These are phyloP conservation scores for Dryocosmus kuriphilus DNA, from an alignment of 2,888 invertebrate genomes.

Conservation along the genomic window DNA sequence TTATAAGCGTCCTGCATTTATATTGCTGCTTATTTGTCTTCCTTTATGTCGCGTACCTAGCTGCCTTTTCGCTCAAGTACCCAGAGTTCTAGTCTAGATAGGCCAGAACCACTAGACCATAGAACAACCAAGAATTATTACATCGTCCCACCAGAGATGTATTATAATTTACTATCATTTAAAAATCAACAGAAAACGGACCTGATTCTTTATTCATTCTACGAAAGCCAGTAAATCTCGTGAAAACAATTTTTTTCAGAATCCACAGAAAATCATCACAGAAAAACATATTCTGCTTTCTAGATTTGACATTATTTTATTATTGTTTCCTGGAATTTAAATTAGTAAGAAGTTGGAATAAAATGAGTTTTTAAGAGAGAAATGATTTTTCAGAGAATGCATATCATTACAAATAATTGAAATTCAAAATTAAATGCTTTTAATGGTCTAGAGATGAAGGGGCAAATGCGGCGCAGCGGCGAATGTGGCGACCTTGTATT, in stretches of 20 bases:
- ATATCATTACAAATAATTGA: too few species aligned
- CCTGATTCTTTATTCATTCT: conserved; percentile 26
- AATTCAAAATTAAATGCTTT: too few species aligned
- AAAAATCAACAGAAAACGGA: conserved; percentile 37
- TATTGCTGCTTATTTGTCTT: conserved; percentile 55
- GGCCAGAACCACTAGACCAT: conserved; percentile 34
- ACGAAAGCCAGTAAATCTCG: conserved; percentile 28
- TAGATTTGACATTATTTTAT: conserved; percentile 26
- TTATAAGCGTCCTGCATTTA: conserved; percentile 37
- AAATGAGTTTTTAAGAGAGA: too few species aligned
- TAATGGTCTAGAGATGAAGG: too few species aligned
- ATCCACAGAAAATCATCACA: conserved; percentile 18
- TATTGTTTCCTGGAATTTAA: neutral
- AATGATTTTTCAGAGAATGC: too few species aligned
- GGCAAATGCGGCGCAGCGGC: too few species aligned
- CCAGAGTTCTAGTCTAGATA: conserved; percentile 2
- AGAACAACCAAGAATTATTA: conserved; percentile 29
- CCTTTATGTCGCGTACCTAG: conserved; percentile 48
- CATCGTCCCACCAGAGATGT: conserved; percentile 15
- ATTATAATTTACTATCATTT: conserved; percentile 29
- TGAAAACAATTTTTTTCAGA: conserved; percentile 27
- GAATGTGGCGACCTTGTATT: too few species aligned
- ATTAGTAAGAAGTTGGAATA: neutral
- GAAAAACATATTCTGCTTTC: conserved; percentile 17
- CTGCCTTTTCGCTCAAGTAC: conserved; percentile 46